Percentiles rank a stretch among this genome's conserved stretches.
These are phyloP conservation scores for Drosophila acutilabella DNA, from an alignment of 2,888 invertebrate genomes.

Conservation along the genomic window DNA sequence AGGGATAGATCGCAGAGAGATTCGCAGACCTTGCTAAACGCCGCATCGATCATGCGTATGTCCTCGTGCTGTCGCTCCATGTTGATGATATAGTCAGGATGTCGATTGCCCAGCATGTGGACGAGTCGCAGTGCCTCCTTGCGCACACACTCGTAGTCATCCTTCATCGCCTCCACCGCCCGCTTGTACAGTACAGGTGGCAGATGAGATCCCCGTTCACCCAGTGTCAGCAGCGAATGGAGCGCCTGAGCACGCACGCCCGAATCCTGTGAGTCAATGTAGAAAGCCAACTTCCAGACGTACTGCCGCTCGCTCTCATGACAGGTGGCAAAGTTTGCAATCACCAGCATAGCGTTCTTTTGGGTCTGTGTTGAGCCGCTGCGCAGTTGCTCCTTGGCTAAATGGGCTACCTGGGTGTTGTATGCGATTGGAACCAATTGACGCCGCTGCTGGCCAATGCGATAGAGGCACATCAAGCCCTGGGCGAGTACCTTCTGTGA, in stretches of 20 bases:
- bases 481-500: constrained; percentile 85
- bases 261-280: constrained; percentile 95
- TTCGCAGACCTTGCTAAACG: constrained; percentile 97
- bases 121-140: constrained; percentile 94
- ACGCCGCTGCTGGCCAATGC: constrained; percentile 79
- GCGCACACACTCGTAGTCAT: constrained; percentile 97
- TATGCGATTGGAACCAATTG: constrained; percentile 78
- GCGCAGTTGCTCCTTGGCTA: constrained; percentile 82
- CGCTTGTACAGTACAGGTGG: constrained; percentile 88
- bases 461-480: constrained; percentile 83
- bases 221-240: constrained; percentile 92
- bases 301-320: constrained; percentile 87
- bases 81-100: constrained; percentile 92
- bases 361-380: constrained; percentile 84
- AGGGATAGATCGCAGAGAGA: constrained; percentile 96
- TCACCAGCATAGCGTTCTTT: constrained; percentile 83
- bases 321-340: constrained; percentile 82
- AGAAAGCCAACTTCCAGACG: constrained; percentile 92
- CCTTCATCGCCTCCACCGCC: constrained; percentile 91
- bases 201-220: constrained; percentile 92
- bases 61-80: constrained; percentile 91
- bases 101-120: constrained; percentile 93
- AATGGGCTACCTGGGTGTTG: constrained; percentile 82
- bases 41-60: constrained; percentile 96
- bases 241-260: constrained; percentile 95